A percentile compares a stretch with the other conserved stretches of the same genome.
phyloP scores from a whole-genome alignment of 2,888 invertebrate species.

The Ephialtes manifestator region DNA sequence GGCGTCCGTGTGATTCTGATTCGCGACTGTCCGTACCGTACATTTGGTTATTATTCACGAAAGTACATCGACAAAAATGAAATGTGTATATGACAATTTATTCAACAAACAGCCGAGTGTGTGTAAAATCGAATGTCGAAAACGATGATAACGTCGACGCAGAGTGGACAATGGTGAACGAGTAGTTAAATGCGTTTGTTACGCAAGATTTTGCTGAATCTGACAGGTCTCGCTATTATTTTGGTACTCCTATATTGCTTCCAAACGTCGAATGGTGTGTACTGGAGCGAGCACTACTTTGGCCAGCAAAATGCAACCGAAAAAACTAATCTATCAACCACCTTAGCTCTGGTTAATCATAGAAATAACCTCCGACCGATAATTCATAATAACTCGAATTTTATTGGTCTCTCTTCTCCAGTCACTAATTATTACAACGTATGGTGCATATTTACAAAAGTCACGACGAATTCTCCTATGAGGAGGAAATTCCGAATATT shows the following conservation, averaged over 20 bases:
- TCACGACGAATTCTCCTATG: conserved; percentile 87
- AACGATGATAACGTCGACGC: conserved; percentile 47
- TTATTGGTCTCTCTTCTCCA: conserved; percentile 14
- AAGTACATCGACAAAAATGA: conserved; percentile 50
- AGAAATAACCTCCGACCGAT: conserved; percentile 14
- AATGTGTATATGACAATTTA: conserved; percentile 48
- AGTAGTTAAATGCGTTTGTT: conserved; percentile 83
- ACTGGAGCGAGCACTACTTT: conserved; percentile 70
- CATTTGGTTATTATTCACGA: not conserved
- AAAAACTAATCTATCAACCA: conserved; percentile 73
- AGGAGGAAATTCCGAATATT: conserved; percentile 87
- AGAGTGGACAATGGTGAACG: conserved; percentile 71
- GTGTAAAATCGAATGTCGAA: conserved; percentile 7
- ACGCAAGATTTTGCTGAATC: conserved; percentile 82
- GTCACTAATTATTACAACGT: conserved; percentile 84
- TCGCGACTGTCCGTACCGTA: not conserved
- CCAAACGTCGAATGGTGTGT: conserved; percentile 78
- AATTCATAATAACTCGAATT: conserved; percentile 29
- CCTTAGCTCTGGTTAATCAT: conserved; percentile 62
- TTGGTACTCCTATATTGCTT: conserved; percentile 82
- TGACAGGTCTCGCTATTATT: conserved; percentile 78
- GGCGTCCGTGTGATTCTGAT: conserved; percentile 32
- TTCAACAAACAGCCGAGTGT: not conserved
- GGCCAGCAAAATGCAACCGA: conserved; percentile 70
- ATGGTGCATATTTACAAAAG: conserved; percentile 89